These are phyloP conservation scores for Siderastrea siderea DNA, from an alignment of 92 coral and sea anemone species.

Conservation along the genomic window DNA sequence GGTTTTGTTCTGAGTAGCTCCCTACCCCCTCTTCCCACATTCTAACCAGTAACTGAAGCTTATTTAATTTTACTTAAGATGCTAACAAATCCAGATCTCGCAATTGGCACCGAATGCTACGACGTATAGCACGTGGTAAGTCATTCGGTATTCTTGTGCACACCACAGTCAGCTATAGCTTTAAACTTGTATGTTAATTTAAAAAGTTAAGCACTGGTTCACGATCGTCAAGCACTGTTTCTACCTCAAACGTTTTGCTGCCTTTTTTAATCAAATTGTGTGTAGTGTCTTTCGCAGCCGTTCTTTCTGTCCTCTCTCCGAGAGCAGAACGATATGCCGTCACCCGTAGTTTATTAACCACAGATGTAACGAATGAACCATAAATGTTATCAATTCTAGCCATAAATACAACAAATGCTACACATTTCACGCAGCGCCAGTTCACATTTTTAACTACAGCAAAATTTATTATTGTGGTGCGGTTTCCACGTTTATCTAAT, in stretches of 20 bases:
- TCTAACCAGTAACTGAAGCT: slow-evolving; percentile 74
- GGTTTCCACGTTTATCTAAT: too few species aligned
- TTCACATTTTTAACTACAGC: too few species aligned
- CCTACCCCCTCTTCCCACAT: slow-evolving; percentile 33
- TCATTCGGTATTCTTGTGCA: slow-evolving; percentile 67
- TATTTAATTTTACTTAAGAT: slow-evolving; percentile 95
- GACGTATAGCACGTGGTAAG: slow-evolving; percentile 89
- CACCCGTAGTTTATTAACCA: too few species aligned
- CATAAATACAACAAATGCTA: too few species aligned
- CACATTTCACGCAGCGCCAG: too few species aligned
- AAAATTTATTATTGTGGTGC: too few species aligned
- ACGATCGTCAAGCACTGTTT: neutral
- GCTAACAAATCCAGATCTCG: slow-evolving; percentile 93
- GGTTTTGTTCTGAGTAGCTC: slow-evolving; percentile 12
- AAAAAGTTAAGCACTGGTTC: neutral
- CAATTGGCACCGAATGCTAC: slow-evolving; percentile 96
- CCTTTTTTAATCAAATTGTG: too few species aligned
- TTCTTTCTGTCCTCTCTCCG: too few species aligned
- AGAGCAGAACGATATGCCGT: too few species aligned
- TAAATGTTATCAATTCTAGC: too few species aligned
- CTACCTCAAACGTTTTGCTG: neutral
- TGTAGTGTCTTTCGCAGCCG: too few species aligned
- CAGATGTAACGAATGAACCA: too few species aligned
- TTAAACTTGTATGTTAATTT: neutral
- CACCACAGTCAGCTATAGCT: slow-evolving; percentile 28